Evolutionary conservation across 2,113 vertebrate species (phyloP), one percentile per base, ranked within the genome.

Genomic region (Cryptomyrus ogoouensis): DNA sequence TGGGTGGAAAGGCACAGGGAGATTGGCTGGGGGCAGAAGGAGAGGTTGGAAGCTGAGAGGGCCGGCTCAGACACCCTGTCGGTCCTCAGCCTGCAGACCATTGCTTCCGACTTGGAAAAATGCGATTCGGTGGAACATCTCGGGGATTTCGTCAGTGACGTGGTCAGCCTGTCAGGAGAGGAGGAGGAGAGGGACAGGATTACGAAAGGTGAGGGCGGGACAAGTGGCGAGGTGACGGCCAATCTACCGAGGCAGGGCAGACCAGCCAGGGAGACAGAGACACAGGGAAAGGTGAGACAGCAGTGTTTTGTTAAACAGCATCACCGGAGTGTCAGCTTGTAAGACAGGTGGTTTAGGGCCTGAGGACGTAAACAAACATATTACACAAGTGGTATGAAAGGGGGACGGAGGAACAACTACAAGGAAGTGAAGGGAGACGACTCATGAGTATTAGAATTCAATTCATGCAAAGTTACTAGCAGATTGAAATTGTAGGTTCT

Each of bases 61-160:
- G 95, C 1, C 24, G 96, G 89, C 0, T 94, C 96, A 0, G 97
- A 98, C 93, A 96, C 96, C 0, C 94, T 97, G 1, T 98, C 97
- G 0, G 93, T 97, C 89, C 94, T 97, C 90, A 98, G 97, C 92
- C 95, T 98, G 89, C 97, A 97, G 92, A 97, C 97, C 49, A 97
- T 98, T 17, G 96, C 97, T 50, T 98, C 97, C 0, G 98, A 98
- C 93, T 94, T 98, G 90, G 96, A 98, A 90, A 98, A 98, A 89
- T 98, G 96, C 0, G 98, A 98, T 92, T 98, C 97, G 0, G 98
- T 98, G 84, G 98, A 99, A 91, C 98, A 98, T 74, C 90, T 98
- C 56, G 93, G 95, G 0, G 94, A 97, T 56, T 89, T 89, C 8
- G 53, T 24, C 44, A 89, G 39, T 42, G 88, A 87, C 5, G 35